These are phyloP conservation scores for Acanthopagrus latus DNA, from an alignment of 2,797 vertebrate species.

Conservation along the genomic window DNA sequence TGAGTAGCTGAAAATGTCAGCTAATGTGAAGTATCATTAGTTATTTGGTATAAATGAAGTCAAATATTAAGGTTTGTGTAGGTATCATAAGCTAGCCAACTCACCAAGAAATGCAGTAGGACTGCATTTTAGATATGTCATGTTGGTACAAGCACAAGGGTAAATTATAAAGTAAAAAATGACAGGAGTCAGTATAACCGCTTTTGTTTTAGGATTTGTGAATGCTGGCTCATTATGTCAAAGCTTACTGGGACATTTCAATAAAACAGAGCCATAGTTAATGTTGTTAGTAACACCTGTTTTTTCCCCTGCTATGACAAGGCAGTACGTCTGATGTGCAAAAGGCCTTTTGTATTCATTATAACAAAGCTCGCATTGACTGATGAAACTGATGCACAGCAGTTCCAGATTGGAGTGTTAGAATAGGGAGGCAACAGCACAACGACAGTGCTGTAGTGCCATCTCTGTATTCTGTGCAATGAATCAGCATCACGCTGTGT, in stretches of 20 bases:
- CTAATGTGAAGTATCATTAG: not conserved
- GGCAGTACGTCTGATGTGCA: slow-evolving; percentile 11
- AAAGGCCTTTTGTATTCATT: slow-evolving; percentile 14
- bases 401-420: slow-evolving; percentile 9
- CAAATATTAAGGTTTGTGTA: too few relatives aligned
- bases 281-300: slow-evolving; percentile 7
- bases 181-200: slow-evolving; percentile 6
- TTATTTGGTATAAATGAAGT: not conserved
- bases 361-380: slow-evolving; percentile 29
- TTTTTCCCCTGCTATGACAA: not conserved
- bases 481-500: slow-evolving; percentile 49
- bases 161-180: not conserved
- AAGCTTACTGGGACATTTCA: not conserved
- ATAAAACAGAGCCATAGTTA: not conserved
- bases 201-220: not conserved
- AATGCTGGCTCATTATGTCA: not conserved
- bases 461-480: slow-evolving; percentile 25
- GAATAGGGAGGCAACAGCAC: slow-evolving; percentile 5
- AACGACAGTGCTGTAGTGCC: slow-evolving; percentile 7
- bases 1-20: not conserved
- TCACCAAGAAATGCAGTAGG: not conserved
- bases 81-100: not conserved
- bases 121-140: too few relatives aligned
- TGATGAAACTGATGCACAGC: slow-evolving; percentile 22
- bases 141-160: not conserved